Evolutionary conservation across 2,113 vertebrate genomes (phyloP), one percentile per base, ranked within the genome.

Genomic region (Accipiter cooperii): DNA sequence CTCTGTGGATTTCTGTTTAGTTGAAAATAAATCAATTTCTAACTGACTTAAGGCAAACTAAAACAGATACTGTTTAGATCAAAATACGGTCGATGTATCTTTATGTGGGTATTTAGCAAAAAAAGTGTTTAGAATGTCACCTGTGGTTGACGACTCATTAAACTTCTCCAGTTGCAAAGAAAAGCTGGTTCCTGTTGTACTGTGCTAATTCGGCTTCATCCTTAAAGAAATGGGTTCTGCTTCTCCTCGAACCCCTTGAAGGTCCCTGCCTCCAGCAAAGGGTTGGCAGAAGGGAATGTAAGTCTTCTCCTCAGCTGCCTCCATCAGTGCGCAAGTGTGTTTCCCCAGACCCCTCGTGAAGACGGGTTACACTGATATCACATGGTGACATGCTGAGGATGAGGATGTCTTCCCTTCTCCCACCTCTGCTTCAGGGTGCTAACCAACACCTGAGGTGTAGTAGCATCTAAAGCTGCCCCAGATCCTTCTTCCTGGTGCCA

Each of bases 251-350:
- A 42, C 15, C 29, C 8, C 44, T 65, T 84, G 6, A 63, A 78
- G 25, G 44, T 55, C 33, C 10, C 10, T 91, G 40, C 36, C n/a
- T 58, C 11, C 38, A 77, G 40, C 51, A 70, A 28, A 57, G 44
- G 22, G 10, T 2, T 89, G 73, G 17, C 28, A 36, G 65, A 84
- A 70, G 18, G 36, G 34, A 74, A 7, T 11, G 8, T 16, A 36
- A 34, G 8, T 47, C 54, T n/a, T 21, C 34, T 58, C 14, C 25
- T 83, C 54, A 65, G n/a, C 49, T 87, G 58, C 49, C 40, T 79
- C 34, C 40, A 17, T 15, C 29, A 40, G 19, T 42, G 65, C 28
- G 52, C 66, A 58, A 21, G 33, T 0, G 0, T 36, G 19, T 66
- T 78, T 89, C 16, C 55, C 14, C 55, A 49, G 33, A 25, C 6